A percentile compares a stretch with the other conserved stretches of the same genome.
Conservation (phyloP, 2,797 vertebrate species). For the Halcyon badia region DNA sequence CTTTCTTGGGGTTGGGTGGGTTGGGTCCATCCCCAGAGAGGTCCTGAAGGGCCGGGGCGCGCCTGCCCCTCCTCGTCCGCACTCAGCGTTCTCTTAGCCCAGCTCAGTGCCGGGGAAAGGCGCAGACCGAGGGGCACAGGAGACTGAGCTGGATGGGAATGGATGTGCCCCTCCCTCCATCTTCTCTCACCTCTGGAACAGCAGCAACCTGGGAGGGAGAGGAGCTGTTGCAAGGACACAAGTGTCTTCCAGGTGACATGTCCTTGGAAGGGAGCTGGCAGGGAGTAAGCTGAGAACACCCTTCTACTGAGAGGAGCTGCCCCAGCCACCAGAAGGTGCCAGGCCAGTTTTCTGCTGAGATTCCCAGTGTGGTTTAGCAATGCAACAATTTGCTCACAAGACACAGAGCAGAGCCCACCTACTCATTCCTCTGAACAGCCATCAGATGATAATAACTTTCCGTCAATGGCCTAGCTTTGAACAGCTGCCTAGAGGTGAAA, state of each 20-base stretch:
- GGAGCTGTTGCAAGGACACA: not conserved
- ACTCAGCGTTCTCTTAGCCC: not conserved
- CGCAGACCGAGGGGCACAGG: too few species aligned
- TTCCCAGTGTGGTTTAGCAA: not conserved
- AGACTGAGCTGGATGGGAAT: not conserved
- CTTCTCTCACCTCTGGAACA: not conserved
- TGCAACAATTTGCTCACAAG: not conserved
- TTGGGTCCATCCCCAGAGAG: not conserved
- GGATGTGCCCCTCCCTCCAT: not conserved
- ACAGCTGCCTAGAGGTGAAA: constrained; percentile 64
- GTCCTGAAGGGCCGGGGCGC: not conserved
- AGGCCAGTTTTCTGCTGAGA: not conserved
- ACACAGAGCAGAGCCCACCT: constrained; percentile 49
- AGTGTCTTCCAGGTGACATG: not conserved
- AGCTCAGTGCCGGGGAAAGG: not conserved
- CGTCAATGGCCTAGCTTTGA: constrained; percentile 20
- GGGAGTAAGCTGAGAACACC: not conserved
- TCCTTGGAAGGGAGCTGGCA: not conserved
- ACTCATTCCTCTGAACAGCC: not conserved
- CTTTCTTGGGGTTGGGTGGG: rapidly evolving
- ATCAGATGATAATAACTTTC: not conserved
- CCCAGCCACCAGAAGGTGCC: not conserved
- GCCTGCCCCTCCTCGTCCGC: rapidly evolving
- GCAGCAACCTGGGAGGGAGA: not conserved
- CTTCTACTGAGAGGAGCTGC: not conserved